These are phyloP conservation scores for Caenorhabditis becei DNA, from an alignment of 2,888 invertebrate species.

Conservation along the genomic window DNA sequence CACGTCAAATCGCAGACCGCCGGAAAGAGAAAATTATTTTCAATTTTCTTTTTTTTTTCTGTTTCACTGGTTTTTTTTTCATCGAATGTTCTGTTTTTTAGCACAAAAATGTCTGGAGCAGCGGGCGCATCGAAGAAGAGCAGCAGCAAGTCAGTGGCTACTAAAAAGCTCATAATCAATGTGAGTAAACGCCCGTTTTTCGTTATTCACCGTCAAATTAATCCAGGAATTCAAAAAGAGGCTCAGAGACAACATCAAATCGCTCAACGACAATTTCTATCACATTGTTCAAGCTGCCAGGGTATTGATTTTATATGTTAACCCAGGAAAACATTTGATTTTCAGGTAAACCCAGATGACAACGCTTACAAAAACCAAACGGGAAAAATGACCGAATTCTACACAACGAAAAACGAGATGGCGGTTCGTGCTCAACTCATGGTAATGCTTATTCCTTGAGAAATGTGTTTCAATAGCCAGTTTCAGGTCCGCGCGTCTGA, in stretches of 20 bases:
- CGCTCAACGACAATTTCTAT: slow-evolving; percentile 97
- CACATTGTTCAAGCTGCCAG: slow-evolving; percentile 85
- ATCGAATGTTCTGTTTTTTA: background rate
- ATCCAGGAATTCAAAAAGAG: slow-evolving; percentile 93
- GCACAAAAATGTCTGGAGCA: slow-evolving; percentile 48
- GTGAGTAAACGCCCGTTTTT: slow-evolving; percentile 19
- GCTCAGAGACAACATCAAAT: slow-evolving; percentile 95
- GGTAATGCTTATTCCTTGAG: slow-evolving; percentile 52
- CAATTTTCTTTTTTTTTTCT: slow-evolving; percentile 2
- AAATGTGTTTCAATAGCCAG: background rate
- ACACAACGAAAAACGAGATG: slow-evolving; percentile 74
- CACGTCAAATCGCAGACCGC: slow-evolving; percentile 33
- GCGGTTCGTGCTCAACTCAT: slow-evolving; percentile 76
- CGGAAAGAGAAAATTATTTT: background rate
- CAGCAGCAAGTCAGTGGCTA: slow-evolving; percentile 62
- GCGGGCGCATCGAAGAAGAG: slow-evolving; percentile 48
- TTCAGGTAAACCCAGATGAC: slow-evolving; percentile 73
- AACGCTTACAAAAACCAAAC: slow-evolving; percentile 68
- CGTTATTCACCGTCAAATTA: background rate
- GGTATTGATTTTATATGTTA: slow-evolving; percentile 59
- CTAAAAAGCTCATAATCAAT: slow-evolving; percentile 91
- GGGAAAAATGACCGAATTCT: slow-evolving; percentile 76
- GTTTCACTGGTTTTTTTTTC: background rate
- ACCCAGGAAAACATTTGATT: background rate
- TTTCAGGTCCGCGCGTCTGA: slow-evolving; percentile 91